Evolutionary conservation across 2,797 vertebrate genomes (phyloP), one percentile per base, ranked within the genome.

Genomic region (Peromyscus melanophrys): DNA sequence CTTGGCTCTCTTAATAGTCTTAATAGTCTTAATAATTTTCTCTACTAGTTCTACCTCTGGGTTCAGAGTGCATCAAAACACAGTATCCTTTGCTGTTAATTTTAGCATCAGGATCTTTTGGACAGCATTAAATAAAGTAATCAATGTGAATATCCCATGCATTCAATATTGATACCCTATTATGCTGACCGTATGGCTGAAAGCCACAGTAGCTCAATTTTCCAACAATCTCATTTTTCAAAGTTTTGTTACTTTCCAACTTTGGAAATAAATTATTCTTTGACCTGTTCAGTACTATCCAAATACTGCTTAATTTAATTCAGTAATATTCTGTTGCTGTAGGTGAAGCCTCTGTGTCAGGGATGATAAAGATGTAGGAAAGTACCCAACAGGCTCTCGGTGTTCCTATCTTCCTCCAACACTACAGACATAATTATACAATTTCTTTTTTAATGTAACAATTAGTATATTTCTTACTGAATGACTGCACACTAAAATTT

Each of bases 271-370:
- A 89, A 84, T 13, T 80, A 23, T 6, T 71, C 52, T 46, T 43
- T 55, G 57, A 52, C 14, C 5, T 85, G n/a, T 89, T 49, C 12
- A 93, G 63, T 84, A 16, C 75, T 87, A 6, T 86, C 27, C 27
- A 92, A 83, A 92, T 61, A 69, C 46, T 69, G 34, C 2, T 65
- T 89, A 89, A 86, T 61, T 92, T 76, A 94, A 88, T 77, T 96
- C 76, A 81, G 34, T 29, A 59, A 49, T 76, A 52, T 19, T 52
- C 40, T 71, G 69, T 76, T 71, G 21, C 9, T 84, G 1, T 46
- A n/a, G 4, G 17, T 75, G 78, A 91, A 85, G 65, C 27, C 52
- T 67, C 14, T 71, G 55, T 40, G 63, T 93, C 23, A 6, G 12
- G 63, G 40, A 59, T n/a, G 8, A 13, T 57, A 43, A 87, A 93